A percentile compares a stretch with the other conserved stretches of the same genome.
phyloP scores from a whole-genome alignment of 2,888 invertebrate genomes.

The Omphaloscelis lunosa region DNA sequence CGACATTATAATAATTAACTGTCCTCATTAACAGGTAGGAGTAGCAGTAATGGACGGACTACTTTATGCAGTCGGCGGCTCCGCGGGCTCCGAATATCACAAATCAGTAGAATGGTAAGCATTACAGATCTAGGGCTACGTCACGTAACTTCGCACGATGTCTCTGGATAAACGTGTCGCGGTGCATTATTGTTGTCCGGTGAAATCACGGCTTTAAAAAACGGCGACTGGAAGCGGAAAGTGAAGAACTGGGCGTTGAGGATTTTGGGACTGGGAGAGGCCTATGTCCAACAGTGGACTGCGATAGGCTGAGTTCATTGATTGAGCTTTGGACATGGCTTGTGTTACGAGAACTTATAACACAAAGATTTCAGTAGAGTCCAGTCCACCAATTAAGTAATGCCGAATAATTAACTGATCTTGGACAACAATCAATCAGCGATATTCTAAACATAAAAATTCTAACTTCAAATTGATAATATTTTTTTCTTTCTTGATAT shows the following conservation, averaged over 20 bases:
- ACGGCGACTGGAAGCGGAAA: neutral
- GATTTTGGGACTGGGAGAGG: neutral
- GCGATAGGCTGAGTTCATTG: neutral
- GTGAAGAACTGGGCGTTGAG: neutral
- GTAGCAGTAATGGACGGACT: conserved; percentile 98
- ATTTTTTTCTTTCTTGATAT: neutral
- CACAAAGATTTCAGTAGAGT: neutral
- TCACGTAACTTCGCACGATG: neutral
- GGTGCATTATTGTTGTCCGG: neutral
- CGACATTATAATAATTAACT: neutral
- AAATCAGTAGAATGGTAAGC: conserved; percentile 96
- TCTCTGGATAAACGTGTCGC: neutral
- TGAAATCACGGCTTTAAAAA: neutral
- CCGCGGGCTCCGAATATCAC: conserved; percentile 96
- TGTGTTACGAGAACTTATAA: conserved; percentile 4
- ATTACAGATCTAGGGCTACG: neutral
- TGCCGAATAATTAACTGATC: conserved; percentile 16
- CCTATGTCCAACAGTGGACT: neutral
- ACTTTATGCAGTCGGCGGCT: conserved; percentile 97
- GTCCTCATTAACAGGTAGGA: conserved; percentile 90
- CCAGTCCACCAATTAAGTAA: neutral
- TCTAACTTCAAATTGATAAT: neutral
- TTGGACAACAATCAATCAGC: conserved; percentile 3
- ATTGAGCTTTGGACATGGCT: neutral
- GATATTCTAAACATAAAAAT: neutral